Evolutionary conservation across 2,888 invertebrate species (phyloP), one percentile per base, ranked within the genome.

Genomic region (Ligdia adustata): DNA sequence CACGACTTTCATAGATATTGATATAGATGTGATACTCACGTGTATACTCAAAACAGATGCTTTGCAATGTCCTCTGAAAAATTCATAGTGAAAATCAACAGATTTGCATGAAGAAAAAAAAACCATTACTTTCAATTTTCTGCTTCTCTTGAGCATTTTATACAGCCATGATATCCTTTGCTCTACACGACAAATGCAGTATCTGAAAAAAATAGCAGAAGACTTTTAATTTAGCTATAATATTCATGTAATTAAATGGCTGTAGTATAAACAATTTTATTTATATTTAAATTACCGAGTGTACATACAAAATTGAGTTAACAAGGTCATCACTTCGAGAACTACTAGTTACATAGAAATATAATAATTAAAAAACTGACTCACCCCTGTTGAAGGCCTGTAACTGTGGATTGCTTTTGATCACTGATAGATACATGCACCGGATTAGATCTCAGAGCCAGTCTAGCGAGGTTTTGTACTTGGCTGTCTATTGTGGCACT

Each of bases 81-180:
- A 92, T 69, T 99, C 98, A 73, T 96, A 93, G 79, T 99, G 97
- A 81, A 94, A 99, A 81, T 98, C 98, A 7, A 99, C 99, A 2
- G 98, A 96, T 93, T 97, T 95, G 80, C 99, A 99, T 0, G 98
- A 97, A 49, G 97, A 98, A 86, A 99, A 97, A 86, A 99, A 99
- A 0, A 99, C 98, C 93, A 98, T 96, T 27, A 98, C 95, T 90
- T 97, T 97, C 88, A 97, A 95, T 86, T 95, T 96, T 48, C 94
- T 93, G 78, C 97, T 97, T 84, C 96, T 98, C 82, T 97, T 98
- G 11, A 99, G 90, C 88, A 99, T 98, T 51, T 98, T 98, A 75
- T 98, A 98, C 2, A 99, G 90, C 62, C 99, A 93, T 3, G 97
- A 89, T 63, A 99, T 94, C 59, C 98, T 92, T 74, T 97, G 96